Percentiles rank a stretch among this genome's conserved stretches.
Conservation (phyloP, 1,140 invertebrate species). For the Gryllus bimaculatus region DNA sequence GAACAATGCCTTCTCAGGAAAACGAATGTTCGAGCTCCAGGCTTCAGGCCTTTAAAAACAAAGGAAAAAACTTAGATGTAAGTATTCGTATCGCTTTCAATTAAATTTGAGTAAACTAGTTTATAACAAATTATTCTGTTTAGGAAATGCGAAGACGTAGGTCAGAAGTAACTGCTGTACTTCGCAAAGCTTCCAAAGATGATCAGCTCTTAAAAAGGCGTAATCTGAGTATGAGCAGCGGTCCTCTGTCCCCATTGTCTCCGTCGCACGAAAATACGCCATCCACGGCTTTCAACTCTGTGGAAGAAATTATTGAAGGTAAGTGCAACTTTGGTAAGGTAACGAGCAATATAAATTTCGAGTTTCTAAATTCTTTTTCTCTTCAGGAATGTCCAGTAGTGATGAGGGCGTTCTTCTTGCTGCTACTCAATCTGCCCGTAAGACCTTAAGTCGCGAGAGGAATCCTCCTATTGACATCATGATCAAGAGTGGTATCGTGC, state of each 20-base stretch:
- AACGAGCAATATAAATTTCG: not conserved
- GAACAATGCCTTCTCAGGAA: conserved; percentile 26
- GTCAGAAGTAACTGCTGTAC: conserved; percentile 76
- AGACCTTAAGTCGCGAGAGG: conserved; percentile 81
- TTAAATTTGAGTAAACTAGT: not conserved
- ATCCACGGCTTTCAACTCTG: conserved; percentile 31
- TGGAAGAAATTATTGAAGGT: conserved; percentile 29
- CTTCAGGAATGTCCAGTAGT: conserved; percentile 45
- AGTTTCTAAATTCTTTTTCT: conserved; percentile 18
- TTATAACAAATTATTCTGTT: conserved; percentile 11
- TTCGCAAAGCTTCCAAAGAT: conserved; percentile 89
- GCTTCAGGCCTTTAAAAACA: conserved; percentile 36
- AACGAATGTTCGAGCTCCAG: conserved; percentile 25
- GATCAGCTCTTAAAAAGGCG: conserved; percentile 91
- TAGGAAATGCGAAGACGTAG: conserved; percentile 81
- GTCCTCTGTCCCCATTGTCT: conserved; percentile 40
- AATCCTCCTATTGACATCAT: conserved; percentile 91
- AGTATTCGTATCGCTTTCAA: conserved; percentile 17
- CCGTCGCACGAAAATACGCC: conserved; percentile 39
- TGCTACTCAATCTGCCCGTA: conserved; percentile 69
- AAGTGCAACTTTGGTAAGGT: not conserved
- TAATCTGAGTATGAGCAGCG: conserved; percentile 57
- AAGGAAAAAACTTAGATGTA: conserved; percentile 38
- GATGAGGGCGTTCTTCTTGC: conserved; percentile 51
- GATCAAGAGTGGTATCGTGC: conserved; percentile 79